Evolutionary conservation across 2,797 vertebrate genomes (phyloP), one percentile per base, ranked within the genome.

Genomic region (Lepus oiostolus): DNA sequence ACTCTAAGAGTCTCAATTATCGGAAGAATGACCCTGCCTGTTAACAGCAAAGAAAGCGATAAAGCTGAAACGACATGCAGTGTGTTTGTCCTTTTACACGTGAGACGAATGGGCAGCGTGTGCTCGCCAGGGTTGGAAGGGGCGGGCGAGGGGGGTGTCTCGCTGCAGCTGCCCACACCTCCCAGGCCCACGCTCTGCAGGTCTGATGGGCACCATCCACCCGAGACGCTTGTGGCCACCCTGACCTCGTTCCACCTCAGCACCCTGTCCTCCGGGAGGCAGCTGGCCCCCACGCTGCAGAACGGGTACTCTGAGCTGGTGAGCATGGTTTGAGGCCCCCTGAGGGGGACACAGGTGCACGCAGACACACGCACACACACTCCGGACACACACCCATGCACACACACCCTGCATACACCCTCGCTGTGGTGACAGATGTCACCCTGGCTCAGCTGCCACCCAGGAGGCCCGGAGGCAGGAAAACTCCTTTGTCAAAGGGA

Each of bases 31-130:
- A 68, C 94, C 93, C 94, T 93, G 96, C 71, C 96, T 95, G 72
- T 96, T 95, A 93, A 50, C 82, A 47, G 81, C 87, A 91, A 86
- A 94, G n/a, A 95, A 97, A 96, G 93, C 80, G 93, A 95, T 85
- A 74, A 52, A 95, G 90, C n/a, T 21, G 65, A 96, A 95, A 81
- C 65, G 19, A 47, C 52, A 24, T 60, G 58, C 85, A 85, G 28
- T 91, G 89, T 62, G 93, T 84, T 65, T 67, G 50, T 85, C 80
- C 47, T 91, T 93, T 95, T 62, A 83, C 35, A 93, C 79, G 72
- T 35, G 65, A 91, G 94, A 93, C 30, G 70, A 86, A 95, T 97
- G 28, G 92, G 88, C 72, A 89, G 47, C 42, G 63, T 24, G 84
- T 87, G 62, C 74, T 85, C 65, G 30, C 54, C 50, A 0, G 7